Evolutionary conservation across 30 jellyfish, hydroid and myxozoan genomes (phyloP), one percentile per base, ranked within the genome.

Genomic region (Hydra vulgaris): DNA sequence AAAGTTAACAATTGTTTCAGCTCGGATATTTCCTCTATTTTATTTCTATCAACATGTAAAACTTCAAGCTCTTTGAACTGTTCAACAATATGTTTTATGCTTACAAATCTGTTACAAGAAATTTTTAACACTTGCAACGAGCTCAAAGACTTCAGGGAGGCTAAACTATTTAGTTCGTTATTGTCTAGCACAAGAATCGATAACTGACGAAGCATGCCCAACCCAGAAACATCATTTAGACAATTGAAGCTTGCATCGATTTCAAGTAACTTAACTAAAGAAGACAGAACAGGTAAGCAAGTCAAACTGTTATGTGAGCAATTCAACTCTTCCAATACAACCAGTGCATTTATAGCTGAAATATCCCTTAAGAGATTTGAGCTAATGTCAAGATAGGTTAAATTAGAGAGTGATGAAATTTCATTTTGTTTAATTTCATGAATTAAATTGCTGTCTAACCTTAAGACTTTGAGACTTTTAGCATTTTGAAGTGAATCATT

Each of bases 291-390:
- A 66, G 66, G 83, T 18, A 80, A 26, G 17, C 15, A 7, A 16
- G 83, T 66, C 24, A 80, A 40, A 15, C 7, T 8, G 71, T 80
- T 80, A 25, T 80, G 83, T 25, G 87, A 18, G 83, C 87, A 80
- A 53, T 80, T 74, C 18, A 80, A 40, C 54, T 80, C 87, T 70
- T 61, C 84, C 8, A 80, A 27, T 21, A 25, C n/a, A n/a, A 74
- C 53, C 25, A 80, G 21, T 19, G n/a, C 71, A 56, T 67, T 80
- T 21, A 80, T 17, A 26, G 66, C 25, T 0, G 72, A 21, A 21
- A 80, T 80, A 52, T 70, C 72, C 4, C 19, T 24, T 7, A 80
- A 68, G 22, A 24, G 3, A 25, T 80, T 80, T 19, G 74, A 21
- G 27, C 87, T 80, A 16, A 66, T 24, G 27, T 80, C 87, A 18